Evolutionary conservation across 2,888 invertebrate species (phyloP), one percentile per base, ranked within the genome.

Genomic region (Cosmorhoe ocellata): DNA sequence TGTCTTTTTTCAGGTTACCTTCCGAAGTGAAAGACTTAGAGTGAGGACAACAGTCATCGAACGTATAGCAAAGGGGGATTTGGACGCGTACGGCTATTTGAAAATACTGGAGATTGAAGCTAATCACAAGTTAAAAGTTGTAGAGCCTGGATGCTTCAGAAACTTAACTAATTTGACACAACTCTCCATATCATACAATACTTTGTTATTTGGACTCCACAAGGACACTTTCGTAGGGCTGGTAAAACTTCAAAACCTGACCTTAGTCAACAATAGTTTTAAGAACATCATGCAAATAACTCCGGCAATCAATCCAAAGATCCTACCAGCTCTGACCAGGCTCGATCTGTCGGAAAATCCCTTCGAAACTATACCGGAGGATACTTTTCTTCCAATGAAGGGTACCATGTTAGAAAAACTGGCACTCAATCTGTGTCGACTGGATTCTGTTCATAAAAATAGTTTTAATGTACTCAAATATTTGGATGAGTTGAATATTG

Each of bases 251-350:
- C 71, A 72, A 36, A 85, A 88, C 53, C 68, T 93, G 33, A 86
- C 80, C 40, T 68, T 93, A 59, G 84, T 91, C 4, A 91, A 92
- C 62, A 93, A 93, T 60, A 91, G 91, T 14, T 92, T 93, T 56
- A 67, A 62, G 1, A 81, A 78, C 39, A 74, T 93, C 7, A 53
- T 79, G 13, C 74, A 84, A 9, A 61, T 92, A 13, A 82, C 91
- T 0, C 66, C 76, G 33, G 81, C 91, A 1, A 79, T 92, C 33
- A 78, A 74, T 30, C 76, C 83, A 0, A 75, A 59, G 6, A 74
- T 81, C 40, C 63, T 93, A 30, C 92, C 92, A 0, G 77, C 77
- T 0, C 60, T 93, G 4, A 67, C 60, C 51, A 81, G 78, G 41
- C 68, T 93, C 13, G 88, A 90, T 57, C 67, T 93, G 47, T 91